Conservation (phyloP, 2,888 invertebrate species). For the Sphaerophoria taeniata region DNA sequence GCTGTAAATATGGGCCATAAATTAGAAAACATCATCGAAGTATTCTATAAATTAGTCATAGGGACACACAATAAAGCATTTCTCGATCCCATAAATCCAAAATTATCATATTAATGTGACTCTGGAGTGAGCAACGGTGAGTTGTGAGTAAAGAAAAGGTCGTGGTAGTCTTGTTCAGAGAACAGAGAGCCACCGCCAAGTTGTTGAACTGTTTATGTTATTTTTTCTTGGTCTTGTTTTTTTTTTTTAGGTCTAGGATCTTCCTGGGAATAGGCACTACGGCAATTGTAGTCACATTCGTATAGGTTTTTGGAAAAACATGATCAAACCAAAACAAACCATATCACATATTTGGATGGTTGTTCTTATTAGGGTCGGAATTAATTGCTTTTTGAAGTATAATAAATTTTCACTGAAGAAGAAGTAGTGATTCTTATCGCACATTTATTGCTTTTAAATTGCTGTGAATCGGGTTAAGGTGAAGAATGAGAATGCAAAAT, state of each 20-base stretch:
- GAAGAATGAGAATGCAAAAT: conserved; percentile 48
- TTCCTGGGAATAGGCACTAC: conserved; percentile 35
- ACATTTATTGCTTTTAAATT: conserved; percentile 13
- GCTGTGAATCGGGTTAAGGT: not conserved
- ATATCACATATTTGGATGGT: conserved; percentile 28
- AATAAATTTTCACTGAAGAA: conserved; percentile 62
- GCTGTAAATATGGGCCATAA: conserved; percentile 65
- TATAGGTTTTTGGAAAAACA: too few species aligned
- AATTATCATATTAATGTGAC: conserved; percentile 74
- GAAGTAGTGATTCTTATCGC: conserved; percentile 67
- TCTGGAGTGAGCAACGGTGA: conserved; percentile 62
- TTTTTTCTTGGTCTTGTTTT: too few species aligned
- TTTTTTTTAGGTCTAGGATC: conserved; percentile 33
- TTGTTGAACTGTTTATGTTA: conserved; percentile 47
- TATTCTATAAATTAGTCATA: conserved; percentile 73
- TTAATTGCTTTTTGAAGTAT: conserved; percentile 65
- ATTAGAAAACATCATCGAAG: conserved; percentile 70
- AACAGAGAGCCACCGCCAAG: conserved; percentile 8
- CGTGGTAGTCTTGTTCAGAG: not conserved
- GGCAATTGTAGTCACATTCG: conserved; percentile 29
- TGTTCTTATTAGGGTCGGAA: conserved; percentile 66
- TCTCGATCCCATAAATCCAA: conserved; percentile 71
- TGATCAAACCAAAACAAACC: too few species aligned
- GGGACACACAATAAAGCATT: conserved; percentile 74
- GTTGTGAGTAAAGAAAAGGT: conserved; percentile 41